Percentiles rank a stretch among this genome's conserved stretches.
Conservation (phyloP, 2,888 invertebrate species). For the Drosophila kanekoi region DNA sequence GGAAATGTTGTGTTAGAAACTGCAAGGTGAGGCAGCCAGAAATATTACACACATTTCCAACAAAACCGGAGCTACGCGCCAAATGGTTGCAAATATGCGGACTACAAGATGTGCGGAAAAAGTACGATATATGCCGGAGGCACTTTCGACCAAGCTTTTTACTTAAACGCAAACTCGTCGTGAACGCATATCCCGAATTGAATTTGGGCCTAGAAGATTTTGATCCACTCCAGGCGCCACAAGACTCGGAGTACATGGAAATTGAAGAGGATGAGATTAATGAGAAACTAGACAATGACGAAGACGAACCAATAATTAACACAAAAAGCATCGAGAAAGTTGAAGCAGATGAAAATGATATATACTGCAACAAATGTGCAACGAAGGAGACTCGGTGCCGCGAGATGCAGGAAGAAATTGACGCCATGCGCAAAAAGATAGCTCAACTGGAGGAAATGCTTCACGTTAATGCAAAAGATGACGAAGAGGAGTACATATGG, state of each 20-base stretch:
- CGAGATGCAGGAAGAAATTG: conserved; percentile 19
- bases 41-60: conserved; percentile 42
- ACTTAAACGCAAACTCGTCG: conserved; percentile 1
- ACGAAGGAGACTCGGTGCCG: conserved; percentile 6
- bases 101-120: not conserved
- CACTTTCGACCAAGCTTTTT: conserved; percentile 17
- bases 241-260: not conserved
- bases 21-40: conserved; percentile 17
- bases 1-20: conserved; percentile 35
- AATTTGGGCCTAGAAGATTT: conserved; percentile 18
- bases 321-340: too few species aligned
- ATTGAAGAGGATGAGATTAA: conserved; percentile 4
- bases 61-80: not conserved
- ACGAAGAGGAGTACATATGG: conserved; percentile 38
- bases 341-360: not conserved
- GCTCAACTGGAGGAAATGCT: conserved; percentile 27
- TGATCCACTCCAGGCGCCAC: conserved; percentile 34
- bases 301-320: not conserved
- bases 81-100: conserved; percentile 44
- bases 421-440: conserved; percentile 20
- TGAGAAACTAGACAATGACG: conserved; percentile 9
- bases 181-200: conserved; percentile 38
- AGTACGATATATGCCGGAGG: conserved; percentile 6
- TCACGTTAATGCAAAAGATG: not conserved
- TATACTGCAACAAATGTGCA: not conserved